Percentiles rank a stretch among this genome's conserved stretches.
Conservation (phyloP, 2,113 vertebrate genomes). For the Nesoenas mayeri region DNA sequence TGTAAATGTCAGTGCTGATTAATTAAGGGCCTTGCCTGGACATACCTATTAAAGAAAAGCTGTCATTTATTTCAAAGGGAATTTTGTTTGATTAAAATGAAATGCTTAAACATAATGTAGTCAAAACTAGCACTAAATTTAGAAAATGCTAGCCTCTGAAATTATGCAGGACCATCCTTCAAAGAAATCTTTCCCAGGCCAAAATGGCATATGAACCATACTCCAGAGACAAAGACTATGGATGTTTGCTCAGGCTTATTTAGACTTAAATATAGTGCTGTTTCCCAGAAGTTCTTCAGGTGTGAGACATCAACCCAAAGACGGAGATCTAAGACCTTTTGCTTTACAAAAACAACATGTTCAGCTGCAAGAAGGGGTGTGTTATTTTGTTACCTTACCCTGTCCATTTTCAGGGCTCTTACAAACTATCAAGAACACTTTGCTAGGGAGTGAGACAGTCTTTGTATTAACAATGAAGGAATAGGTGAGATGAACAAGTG, state of each 20-base stretch:
- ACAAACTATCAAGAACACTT: neutral
- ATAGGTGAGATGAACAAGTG: neutral
- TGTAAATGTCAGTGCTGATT: conserved; percentile 18
- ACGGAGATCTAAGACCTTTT: neutral
- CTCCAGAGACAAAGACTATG: neutral
- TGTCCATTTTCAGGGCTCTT: neutral
- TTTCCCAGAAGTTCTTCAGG: neutral
- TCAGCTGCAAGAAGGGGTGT: neutral
- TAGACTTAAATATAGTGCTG: neutral
- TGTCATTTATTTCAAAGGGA: neutral
- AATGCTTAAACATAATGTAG: neutral
- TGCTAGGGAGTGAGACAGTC: neutral
- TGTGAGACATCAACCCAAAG: neutral
- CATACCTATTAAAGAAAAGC: neutral
- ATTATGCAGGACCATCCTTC: neutral
- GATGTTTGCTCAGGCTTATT: neutral
- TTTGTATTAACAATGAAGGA: neutral
- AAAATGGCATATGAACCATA: neutral
- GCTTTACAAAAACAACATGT: neutral
- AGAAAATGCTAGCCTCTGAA: neutral
- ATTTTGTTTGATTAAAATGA: neutral
- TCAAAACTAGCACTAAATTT: neutral
- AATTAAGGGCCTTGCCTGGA: neutral
- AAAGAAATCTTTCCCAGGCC: neutral
- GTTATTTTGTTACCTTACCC: neutral